Evolutionary conservation across 2,888 invertebrate species (phyloP).

Genomic region (Periphyllus acericola): DNA sequence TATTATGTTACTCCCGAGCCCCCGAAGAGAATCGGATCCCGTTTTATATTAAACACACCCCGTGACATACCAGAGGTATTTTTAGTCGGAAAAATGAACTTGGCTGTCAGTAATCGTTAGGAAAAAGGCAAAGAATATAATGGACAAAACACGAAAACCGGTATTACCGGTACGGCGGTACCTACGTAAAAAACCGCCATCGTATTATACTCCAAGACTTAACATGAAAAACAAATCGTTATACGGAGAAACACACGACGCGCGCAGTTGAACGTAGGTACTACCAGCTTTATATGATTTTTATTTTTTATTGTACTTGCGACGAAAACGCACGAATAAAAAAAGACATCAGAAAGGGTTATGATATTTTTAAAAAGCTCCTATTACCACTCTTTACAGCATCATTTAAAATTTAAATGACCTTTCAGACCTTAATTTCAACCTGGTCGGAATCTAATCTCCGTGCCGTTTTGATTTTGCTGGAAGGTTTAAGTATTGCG

Average conservation of each 20-base stretch:
- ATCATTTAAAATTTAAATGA: slow-evolving; percentile 55
- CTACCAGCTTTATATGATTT: neutral
- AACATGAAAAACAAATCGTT: slow-evolving; percentile 42
- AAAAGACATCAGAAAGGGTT: slow-evolving; percentile 8
- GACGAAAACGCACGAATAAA: neutral
- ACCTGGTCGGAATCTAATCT: slow-evolving; percentile 19
- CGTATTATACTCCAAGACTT: neutral
- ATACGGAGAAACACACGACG: slow-evolving; percentile 8
- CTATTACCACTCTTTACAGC: neutral
- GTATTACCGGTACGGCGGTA: slow-evolving; percentile 45
- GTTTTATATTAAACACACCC: neutral
- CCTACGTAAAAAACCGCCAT: neutral
- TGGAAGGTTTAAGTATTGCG: slow-evolving; percentile 1
- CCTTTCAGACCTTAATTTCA: slow-evolving; percentile 38
- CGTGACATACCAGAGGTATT: neutral
- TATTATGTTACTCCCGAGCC: neutral
- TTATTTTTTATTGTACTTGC: neutral
- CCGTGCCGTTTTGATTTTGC: slow-evolving; percentile 14
- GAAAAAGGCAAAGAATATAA: neutral
- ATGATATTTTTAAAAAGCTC: slow-evolving; percentile 34
- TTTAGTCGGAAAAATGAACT: slow-evolving; percentile 3
- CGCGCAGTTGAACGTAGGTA: neutral
- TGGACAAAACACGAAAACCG: slow-evolving; percentile 40
- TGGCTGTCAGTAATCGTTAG: neutral
- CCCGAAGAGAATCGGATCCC: neutral